Conservation (phyloP, 2,888 invertebrate species). For the Dryobota labecula region DNA sequence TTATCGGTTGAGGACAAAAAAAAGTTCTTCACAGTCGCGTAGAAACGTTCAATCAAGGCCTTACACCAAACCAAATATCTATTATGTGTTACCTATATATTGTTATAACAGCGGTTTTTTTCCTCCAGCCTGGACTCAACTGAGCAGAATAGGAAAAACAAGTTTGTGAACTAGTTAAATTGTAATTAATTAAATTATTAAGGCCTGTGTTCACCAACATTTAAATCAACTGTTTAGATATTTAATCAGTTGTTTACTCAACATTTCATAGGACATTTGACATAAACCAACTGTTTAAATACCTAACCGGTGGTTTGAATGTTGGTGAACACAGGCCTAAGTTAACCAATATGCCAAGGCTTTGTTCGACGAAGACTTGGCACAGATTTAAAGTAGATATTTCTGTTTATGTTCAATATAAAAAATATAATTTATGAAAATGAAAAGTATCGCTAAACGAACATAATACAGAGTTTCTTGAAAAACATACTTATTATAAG, state of each 20-base stretch:
- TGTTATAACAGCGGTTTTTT: neutral
- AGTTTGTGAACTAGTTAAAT: neutral
- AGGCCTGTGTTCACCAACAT: too few species aligned
- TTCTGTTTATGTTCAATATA: neutral
- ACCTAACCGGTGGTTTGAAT: too few species aligned
- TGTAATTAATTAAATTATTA: neutral
- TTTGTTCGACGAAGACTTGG: neutral
- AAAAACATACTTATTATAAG: neutral
- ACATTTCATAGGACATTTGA: too few species aligned
- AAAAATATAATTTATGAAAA: neutral
- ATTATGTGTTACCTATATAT: neutral
- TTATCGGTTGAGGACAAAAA: too few species aligned
- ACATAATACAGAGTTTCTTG: neutral
- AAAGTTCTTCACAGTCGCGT: neutral
- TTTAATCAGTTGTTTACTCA: too few species aligned
- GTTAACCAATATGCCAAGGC: too few species aligned
- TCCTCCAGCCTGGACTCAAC: too few species aligned
- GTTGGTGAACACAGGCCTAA: too few species aligned
- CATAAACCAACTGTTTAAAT: too few species aligned
- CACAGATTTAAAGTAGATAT: neutral
- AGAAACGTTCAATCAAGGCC: neutral
- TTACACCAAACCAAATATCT: neutral
- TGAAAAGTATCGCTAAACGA: neutral
- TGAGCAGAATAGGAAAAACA: neutral
- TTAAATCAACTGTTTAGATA: too few species aligned